Evolutionary conservation across 1,140 invertebrate genomes (phyloP).

Genomic region (Orussus abietinus): DNA sequence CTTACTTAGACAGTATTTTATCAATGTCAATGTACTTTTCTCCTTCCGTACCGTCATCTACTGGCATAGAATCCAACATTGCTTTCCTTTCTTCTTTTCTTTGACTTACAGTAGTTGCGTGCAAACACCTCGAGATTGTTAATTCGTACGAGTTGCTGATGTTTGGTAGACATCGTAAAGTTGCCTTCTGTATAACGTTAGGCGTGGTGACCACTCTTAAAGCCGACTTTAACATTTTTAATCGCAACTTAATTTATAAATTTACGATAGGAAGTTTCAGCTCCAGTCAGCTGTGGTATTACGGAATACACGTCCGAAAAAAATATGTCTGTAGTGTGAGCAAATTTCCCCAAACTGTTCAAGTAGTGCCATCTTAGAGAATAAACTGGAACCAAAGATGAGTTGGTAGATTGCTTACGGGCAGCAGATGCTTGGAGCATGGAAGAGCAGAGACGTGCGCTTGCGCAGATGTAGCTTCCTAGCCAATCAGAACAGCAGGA

Average conservation of each 20-base stretch:
- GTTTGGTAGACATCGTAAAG: neutral
- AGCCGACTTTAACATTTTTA: conserved; percentile 4
- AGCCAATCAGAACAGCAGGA: no score
- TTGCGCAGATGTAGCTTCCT: no score
- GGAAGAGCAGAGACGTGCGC: no score
- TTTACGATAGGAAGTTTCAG: no score
- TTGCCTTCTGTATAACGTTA: neutral
- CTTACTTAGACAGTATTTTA: conserved; percentile 40
- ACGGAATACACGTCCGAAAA: no score
- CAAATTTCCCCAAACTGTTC: no score
- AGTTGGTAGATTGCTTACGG: no score
- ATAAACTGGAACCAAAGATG: no score
- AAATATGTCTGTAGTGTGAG: no score
- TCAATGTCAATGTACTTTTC: conserved; percentile 63
- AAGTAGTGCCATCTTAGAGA: no score
- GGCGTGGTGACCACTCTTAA: neutral
- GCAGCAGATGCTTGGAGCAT: no score
- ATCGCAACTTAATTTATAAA: neutral
- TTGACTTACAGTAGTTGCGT: conserved; percentile 35
- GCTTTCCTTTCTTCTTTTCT: conserved; percentile 58
- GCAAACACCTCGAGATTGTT: conserved; percentile 28
- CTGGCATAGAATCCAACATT: conserved; percentile 57
- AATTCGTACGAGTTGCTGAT: neutral
- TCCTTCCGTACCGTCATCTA: conserved; percentile 66
- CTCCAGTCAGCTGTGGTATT: no score